A percentile compares a stretch with the other conserved stretches of the same genome.
These are phyloP conservation scores for Tenualosa ilisha DNA, from an alignment of 2,797 vertebrate genomes.

Conservation along the genomic window DNA sequence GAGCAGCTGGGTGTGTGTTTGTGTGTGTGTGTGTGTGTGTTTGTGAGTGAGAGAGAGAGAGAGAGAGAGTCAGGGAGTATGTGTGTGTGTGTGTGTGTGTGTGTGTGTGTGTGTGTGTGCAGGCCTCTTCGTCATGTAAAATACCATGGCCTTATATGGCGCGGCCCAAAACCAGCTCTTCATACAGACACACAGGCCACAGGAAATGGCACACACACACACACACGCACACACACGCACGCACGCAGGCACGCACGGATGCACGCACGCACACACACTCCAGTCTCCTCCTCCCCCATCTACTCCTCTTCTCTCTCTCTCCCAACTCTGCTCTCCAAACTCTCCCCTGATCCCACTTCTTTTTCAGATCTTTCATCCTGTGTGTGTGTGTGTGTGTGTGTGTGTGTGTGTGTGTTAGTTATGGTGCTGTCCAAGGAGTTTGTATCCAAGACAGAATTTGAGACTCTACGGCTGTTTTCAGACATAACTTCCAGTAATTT, in stretches of 20 bases:
- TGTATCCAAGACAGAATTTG: too few species aligned
- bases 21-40: neutral
- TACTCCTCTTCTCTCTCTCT: neutral
- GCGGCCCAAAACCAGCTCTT: conserved; percentile 64
- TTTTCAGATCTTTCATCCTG: neutral
- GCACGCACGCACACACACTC: too few species aligned
- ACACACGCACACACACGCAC: neutral
- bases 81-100: neutral
- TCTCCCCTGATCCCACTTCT: neutral
- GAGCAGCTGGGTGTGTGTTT: too few species aligned
- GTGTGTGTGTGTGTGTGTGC: conserved; percentile 9
- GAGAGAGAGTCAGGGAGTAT: neutral
- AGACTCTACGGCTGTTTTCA: too few species aligned
- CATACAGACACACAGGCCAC: neutral
- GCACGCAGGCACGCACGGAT: too few species aligned
- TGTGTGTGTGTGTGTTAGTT: neutral
- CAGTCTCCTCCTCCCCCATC: neutral
- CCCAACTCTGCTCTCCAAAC: neutral
- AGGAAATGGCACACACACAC: neutral
- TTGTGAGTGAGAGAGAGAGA: neutral
- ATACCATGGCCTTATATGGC: conserved; percentile 86
- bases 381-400: neutral
- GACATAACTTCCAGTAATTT: too few species aligned
- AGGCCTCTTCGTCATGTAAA: conserved; percentile 72
- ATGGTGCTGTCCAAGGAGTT: too few species aligned